A percentile compares a stretch with the other conserved stretches of the same genome.
phyloP scores from a whole-genome alignment of 2,113 vertebrate genomes.

The Chrysochloris asiatica region DNA sequence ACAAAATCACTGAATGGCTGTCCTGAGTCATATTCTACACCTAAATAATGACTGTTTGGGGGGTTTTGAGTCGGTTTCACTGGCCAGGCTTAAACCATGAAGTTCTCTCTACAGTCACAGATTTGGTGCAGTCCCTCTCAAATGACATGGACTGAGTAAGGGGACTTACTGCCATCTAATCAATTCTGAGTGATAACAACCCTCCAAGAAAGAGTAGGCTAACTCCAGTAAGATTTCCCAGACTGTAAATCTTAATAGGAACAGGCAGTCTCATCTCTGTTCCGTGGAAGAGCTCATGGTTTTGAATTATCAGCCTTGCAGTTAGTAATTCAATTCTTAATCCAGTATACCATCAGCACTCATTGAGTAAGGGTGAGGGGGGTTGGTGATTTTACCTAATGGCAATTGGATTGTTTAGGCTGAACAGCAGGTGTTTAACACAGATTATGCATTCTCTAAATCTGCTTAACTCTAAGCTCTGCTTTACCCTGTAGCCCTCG shows the following conservation, averaged over 20 bases:
- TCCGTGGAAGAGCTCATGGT: too few relatives aligned
- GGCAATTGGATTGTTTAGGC: neutral
- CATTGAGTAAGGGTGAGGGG: neutral
- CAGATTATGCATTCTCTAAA: constrained; percentile 8
- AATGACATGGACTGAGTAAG: neutral
- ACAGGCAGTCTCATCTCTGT: too few relatives aligned
- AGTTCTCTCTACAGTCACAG: neutral
- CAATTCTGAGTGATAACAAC: too few relatives aligned
- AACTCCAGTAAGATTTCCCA: too few relatives aligned
- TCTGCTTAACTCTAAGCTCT: neutral
- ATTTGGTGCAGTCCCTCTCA: too few relatives aligned
- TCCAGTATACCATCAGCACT: too few relatives aligned
- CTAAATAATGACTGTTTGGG: neutral
- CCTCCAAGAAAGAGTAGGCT: too few relatives aligned
- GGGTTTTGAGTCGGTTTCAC: neutral
- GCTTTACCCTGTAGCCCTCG: constrained; percentile 17
- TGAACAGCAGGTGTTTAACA: neutral
- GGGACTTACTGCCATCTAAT: too few relatives aligned
- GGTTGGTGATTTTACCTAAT: too few relatives aligned
- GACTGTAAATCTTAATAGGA: too few relatives aligned
- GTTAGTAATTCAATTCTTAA: too few relatives aligned
- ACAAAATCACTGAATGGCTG: neutral
- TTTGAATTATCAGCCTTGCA: too few relatives aligned
- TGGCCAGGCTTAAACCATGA: neutral
- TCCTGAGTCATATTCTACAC: neutral